Conservation (phyloP, 2,113 vertebrate genomes). For the Empidonax traillii region DNA sequence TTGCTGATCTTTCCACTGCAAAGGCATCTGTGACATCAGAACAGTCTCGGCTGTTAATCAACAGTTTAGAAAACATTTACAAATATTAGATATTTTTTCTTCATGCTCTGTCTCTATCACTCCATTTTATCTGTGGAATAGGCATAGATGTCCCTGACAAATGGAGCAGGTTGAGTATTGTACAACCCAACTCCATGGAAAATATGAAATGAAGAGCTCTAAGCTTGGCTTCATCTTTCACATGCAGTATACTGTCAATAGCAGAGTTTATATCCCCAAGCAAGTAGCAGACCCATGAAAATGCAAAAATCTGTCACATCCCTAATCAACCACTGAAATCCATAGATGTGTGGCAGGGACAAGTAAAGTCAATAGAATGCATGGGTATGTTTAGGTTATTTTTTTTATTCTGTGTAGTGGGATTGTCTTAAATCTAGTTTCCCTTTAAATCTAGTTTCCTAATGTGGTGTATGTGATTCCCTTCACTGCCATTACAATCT, state of each 20-base stretch:
- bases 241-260: background rate
- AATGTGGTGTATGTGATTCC: background rate
- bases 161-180: background rate
- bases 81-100: background rate
- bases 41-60: background rate
- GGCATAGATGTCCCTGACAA: background rate
- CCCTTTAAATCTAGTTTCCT: background rate
- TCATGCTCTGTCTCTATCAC: background rate
- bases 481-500: background rate
- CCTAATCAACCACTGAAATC: background rate
- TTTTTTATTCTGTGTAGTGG: background rate
- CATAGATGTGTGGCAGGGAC: background rate
- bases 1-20: background rate
- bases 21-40: background rate
- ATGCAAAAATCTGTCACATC: background rate
- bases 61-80: background rate
- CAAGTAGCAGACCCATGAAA: background rate
- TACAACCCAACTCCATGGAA: background rate
- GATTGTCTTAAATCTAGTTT: background rate
- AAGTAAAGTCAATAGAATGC: background rate
- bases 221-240: background rate
- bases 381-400: background rate
- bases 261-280: background rate
- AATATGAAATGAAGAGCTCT: background rate
- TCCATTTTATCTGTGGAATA: background rate